Evolutionary conservation across 2,888 invertebrate species (phyloP), one percentile per base, ranked within the genome.

Genomic region (Congeria kusceri): DNA sequence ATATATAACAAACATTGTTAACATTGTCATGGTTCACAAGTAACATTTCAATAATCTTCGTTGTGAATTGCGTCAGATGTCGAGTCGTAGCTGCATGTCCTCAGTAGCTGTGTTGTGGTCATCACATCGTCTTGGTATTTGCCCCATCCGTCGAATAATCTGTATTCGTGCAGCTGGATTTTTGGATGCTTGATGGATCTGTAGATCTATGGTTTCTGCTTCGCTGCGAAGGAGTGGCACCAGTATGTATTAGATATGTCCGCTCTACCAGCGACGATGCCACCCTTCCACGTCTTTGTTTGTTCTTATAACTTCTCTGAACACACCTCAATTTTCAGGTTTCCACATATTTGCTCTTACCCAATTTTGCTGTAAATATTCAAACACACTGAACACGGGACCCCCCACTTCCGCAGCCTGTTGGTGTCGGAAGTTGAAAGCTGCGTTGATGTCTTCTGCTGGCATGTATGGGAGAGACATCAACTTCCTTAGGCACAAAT

Each of bases 381-480:
- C 20, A 3, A 53, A 18, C 7, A 65, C 47, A 3, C 13, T 23
- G 1, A 28, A n/a, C 27, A 65, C 27, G 1, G 23, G 47, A 11
- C 28, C 53, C 15, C 65, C 64, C 3, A 44, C 64, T 46, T 64
- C 46, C 1, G 56, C 53, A 7, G 71, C 71, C 13, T 32, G 46
- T 27, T 27, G 25, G 11, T 23, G 23, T 18, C 70, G 57, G 7
- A 39, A 39, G 7, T 71, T n/a, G 47, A 77, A 77, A 1, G 70
- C 66, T 28, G 57, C 18, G 3, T 3, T 18, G 4, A 49, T 49
- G 49, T 49, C 7, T 46, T 75, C n/a, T 1, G 63, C 25, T 28
- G 75, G 68, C 32, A 75, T 47, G 53, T 67, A 69, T 2, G 67
- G 67, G 15, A 73, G 70, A 11, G 61, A 49, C 65, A 77, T 70